Conservation (phyloP, 1,140 invertebrate species). For the Eueides isabella region DNA sequence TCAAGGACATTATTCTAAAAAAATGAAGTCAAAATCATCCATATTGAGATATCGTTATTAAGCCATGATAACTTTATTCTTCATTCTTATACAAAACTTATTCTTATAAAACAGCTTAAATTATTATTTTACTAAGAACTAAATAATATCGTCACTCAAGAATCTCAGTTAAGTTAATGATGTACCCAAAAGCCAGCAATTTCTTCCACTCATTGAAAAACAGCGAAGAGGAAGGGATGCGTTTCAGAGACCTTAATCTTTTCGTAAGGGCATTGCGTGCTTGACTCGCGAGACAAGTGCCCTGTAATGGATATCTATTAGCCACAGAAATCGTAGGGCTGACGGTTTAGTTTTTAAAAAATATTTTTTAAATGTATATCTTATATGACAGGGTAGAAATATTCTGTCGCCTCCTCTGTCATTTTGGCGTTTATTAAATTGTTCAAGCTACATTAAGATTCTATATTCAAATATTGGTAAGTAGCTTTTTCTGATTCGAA, state of each 20-base stretch:
- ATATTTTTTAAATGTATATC: not conserved
- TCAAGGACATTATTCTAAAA: too few relatives aligned
- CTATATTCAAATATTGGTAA: too few relatives aligned
- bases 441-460: too few relatives aligned
- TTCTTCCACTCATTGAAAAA: conserved; percentile 13
- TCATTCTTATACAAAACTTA: too few relatives aligned
- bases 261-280: conserved; percentile 52
- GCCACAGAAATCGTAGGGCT: conserved; percentile 63
- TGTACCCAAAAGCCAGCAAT: conserved; percentile 8
- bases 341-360: not conserved
- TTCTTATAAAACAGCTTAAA: too few relatives aligned
- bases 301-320: conserved; percentile 79
- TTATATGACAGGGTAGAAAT: too few relatives aligned
- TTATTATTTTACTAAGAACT: not conserved
- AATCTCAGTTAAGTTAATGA: conserved; percentile 6
- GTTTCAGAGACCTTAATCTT: conserved; percentile 45
- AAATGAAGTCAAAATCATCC: too few relatives aligned
- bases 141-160: not conserved
- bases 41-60: too few relatives aligned
- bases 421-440: too few relatives aligned
- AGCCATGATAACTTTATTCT: too few relatives aligned
- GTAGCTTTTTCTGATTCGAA: too few relatives aligned
- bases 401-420: too few relatives aligned
- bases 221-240: conserved; percentile 28
- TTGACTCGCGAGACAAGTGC: conserved; percentile 68